Evolutionary conservation across 1,140 invertebrate species (phyloP), one percentile per base, ranked within the genome.

Genomic region (Ceratina japonica): DNA sequence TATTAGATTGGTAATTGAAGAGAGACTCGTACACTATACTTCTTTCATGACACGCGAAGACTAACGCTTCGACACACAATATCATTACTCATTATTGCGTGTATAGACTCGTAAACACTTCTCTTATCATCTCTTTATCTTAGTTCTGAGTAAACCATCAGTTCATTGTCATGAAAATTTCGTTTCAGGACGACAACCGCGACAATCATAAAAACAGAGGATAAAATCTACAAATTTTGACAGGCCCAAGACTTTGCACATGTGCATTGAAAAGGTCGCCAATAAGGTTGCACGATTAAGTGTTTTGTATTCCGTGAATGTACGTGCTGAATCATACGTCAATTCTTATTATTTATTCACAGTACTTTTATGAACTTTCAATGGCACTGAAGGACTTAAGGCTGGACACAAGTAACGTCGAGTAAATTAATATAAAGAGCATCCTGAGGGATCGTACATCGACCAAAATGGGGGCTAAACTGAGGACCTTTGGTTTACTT

Each of bases 401-500:
- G 8, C 49, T 62, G 52, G 63, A 8, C 56, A 44, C 64, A 52
- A 0, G 1, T 10, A 5, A 56, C n/a, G 54, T 63, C 49, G 49
- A 64, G 20, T 72, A 0, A 16, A 15, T 18, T 18, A 44, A 7
- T 5, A 1, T n/a, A n/a, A 58, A 22, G 18, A 24, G 22, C 56
- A 44, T 15, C 1, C 51, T 18, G 12, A 65, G 31, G 44, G 1
- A 8, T n/a, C 54, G 2, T 31, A 61, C 3, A 31, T 12, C 16
- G 51, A 64, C 49, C 16, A 77, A 85, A 78, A 85, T 85, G 83
- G 12, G 24, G 16, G 51, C n/a, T 7, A 5, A 7, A 16, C 16
- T 82, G 20, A 87, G 85, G 65, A 86, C 89, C 20, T 90, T 92
- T 66, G 72, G 78, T 8, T 83, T 93, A 7, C 70, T 93, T 16